Base-by-base conservation (phyloP, 2,113 vertebrate genomes). In the Boleophthalmus pectinirostris region DNA sequence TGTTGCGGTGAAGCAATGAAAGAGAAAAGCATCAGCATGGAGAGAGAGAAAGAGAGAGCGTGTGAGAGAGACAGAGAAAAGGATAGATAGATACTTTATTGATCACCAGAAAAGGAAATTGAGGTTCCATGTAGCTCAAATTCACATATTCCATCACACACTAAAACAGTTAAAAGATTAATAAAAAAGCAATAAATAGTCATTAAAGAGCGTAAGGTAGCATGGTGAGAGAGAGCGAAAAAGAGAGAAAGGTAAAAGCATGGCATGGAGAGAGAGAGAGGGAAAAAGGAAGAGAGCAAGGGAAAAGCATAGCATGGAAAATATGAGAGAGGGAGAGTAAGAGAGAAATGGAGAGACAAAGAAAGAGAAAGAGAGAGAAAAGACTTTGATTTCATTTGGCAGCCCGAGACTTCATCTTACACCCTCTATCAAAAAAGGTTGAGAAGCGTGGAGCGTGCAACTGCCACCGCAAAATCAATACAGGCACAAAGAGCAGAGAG, bases 331-430 rank as follows among this genome's bases (percentile, higher is more conserved):
- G 21, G 46, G 54, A 53, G 58, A 64, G 47, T 33, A 75, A 58
- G 75, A 82, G 35, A 66, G 51, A 46, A n/a, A n/a, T n/a, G n/a
- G n/a, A n/a, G n/a, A n/a, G n/a, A n/a, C n/a, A n/a, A n/a, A n/a
- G 18, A 53, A 49, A 49, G 49, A 68, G 35, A 33, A 23, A 25
- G 56, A 25, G 23, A 77, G 47, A 79, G 82, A 78, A 77, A 78
- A 78, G 51, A 74, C 88, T 90, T 90, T 91, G 90, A 92, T 88
- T 92, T 88, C 79, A 86, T 89, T 89, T 90, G 86, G 87, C 87
- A 86, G 85, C 72, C 79, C 35, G 78, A 86, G 79, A 88, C 87
- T 89, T 79, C 79, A 86, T 88, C 85, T 88, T 81, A 85, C 83
- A 87, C 80, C 72, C 76, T 89, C 84, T 65, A 92, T 90, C 87